Conservation (phyloP, 2,888 invertebrate genomes). For the Pachycephus smyrnensis region DNA sequence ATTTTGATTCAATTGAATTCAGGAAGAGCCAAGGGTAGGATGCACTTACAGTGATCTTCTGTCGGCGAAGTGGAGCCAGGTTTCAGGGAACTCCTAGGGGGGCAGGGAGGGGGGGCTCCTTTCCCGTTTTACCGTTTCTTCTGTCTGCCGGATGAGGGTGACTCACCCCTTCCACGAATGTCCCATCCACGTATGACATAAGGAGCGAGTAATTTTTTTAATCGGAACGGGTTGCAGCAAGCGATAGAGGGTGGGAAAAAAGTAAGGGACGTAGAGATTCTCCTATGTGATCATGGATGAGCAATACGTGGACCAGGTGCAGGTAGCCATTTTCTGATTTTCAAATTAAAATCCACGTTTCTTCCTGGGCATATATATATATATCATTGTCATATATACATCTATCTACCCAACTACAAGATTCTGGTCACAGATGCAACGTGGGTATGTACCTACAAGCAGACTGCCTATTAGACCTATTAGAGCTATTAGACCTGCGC, state of each 20-base stretch:
- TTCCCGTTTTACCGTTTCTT: not conserved
- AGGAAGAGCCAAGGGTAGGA: not conserved
- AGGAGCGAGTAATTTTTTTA: not conserved
- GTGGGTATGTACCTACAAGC: conserved; percentile 12
- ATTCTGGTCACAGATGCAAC: conserved; percentile 37
- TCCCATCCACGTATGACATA: not conserved
- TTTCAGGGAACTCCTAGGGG: not conserved
- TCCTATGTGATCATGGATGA: not conserved
- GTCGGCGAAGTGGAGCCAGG: not conserved
- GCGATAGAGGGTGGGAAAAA: not conserved
- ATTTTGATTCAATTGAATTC: not conserved
- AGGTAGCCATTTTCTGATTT: not conserved
- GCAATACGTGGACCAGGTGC: not conserved
- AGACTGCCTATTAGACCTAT: conserved; percentile 44
- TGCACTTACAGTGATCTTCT: not conserved
- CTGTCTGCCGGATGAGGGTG: not conserved
- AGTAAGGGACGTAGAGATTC: not conserved
- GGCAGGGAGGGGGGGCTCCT: not conserved
- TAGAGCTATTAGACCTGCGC: conserved; percentile 52
- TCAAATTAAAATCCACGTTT: not conserved
- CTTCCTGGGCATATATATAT: not conserved
- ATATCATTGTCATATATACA: too few relatives aligned
- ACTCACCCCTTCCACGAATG: not conserved
- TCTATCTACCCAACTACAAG: not conserved
- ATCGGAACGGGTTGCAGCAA: not conserved